phyloP scores from a whole-genome alignment of 2,888 invertebrate genomes.

The Volucella inanis region DNA sequence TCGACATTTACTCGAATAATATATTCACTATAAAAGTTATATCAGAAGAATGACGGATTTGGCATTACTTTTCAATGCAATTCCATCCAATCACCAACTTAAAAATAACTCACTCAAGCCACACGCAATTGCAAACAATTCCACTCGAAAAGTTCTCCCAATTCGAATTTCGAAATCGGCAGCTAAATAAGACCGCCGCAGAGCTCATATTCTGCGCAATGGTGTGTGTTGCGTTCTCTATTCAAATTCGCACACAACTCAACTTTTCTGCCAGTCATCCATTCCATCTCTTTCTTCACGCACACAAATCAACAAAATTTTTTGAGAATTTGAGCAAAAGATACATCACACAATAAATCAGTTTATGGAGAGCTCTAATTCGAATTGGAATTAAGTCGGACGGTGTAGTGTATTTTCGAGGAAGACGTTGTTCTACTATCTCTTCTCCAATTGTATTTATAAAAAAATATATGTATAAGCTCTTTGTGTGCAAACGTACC shows the following conservation, averaged over 20 bases:
- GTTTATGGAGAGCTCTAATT: constrained; percentile 74
- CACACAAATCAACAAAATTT: constrained; percentile 35
- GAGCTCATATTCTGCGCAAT: constrained; percentile 65
- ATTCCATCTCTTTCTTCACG: not conserved
- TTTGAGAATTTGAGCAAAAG: constrained; percentile 71
- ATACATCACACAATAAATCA: constrained; percentile 72
- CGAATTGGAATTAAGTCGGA: constrained; percentile 71
- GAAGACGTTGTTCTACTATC: constrained; percentile 61
- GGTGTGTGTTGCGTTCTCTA: constrained; percentile 43
- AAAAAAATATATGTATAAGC: not conserved
- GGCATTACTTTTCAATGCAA: constrained; percentile 44
- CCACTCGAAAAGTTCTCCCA: constrained; percentile 43
- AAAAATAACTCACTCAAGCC: constrained; percentile 46
- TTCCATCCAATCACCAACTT: not conserved
- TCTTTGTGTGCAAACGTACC: constrained; percentile 54
- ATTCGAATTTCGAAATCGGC: constrained; percentile 25
- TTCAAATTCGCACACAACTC: constrained; percentile 47
- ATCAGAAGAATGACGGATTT: not conserved
- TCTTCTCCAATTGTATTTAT: constrained; percentile 47
- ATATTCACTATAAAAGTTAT: not conserved
- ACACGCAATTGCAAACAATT: not conserved
- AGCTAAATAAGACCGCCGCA: constrained; percentile 28
- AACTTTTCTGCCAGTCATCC: not conserved
- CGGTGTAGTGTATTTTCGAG: constrained; percentile 62
- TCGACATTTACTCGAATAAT: too few species aligned